These are phyloP conservation scores for Phocoena sinus DNA, from an alignment of 2,113 vertebrate species.

Conservation along the genomic window DNA sequence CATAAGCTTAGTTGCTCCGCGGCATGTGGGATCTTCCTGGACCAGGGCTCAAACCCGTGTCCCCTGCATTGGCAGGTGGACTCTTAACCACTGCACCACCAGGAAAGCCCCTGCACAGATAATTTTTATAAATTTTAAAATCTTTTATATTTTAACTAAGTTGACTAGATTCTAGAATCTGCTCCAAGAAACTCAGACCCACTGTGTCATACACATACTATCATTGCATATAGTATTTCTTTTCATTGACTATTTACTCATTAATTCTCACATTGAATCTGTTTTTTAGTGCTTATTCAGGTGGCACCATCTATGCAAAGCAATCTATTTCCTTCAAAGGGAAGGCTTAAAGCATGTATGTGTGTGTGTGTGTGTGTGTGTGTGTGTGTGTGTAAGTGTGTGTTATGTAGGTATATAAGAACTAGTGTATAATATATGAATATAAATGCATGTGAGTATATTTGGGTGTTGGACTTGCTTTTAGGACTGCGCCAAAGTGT, in stretches of 20 bases:
- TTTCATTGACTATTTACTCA: slow-evolving; percentile 7
- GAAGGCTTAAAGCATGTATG: not conserved
- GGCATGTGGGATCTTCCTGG: too few relatives aligned
- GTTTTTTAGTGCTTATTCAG: not conserved
- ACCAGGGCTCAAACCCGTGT: too few relatives aligned
- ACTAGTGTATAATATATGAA: not conserved
- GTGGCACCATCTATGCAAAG: not conserved
- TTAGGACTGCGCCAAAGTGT: not conserved
- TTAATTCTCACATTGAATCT: not conserved
- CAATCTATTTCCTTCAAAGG: not conserved
- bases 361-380: not conserved
- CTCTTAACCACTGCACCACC: too few relatives aligned
- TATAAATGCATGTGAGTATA: not conserved
- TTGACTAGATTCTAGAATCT: not conserved
- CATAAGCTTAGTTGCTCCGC: too few relatives aligned
- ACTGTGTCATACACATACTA: not conserved
- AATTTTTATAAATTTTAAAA: not conserved
- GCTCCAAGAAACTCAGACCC: not conserved
- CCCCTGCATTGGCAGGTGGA: too few relatives aligned
- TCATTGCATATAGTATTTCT: not conserved
- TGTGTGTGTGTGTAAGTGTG: not conserved
- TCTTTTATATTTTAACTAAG: not conserved
- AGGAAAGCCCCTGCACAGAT: too few relatives aligned
- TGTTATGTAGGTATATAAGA: not conserved
- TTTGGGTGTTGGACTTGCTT: not conserved